Base-by-base conservation (phyloP, 2,797 vertebrate genomes). In the Lepilemur septentrionalis region DNA sequence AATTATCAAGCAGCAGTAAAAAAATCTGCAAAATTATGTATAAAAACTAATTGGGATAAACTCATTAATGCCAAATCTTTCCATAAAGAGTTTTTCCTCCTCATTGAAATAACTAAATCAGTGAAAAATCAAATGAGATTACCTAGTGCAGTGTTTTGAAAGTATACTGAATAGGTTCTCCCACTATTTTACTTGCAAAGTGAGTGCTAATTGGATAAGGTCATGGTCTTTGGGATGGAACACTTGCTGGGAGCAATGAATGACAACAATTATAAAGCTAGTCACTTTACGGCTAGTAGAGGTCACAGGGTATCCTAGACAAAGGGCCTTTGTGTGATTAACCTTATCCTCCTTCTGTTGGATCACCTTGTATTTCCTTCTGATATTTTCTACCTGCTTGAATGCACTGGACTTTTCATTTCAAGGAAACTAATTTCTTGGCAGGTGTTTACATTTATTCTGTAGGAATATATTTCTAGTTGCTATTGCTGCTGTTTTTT, bases 341-440 rank as follows among this genome's bases (percentile, higher is more conserved):
- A 70, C 23, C 65, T 95, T 91, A 70, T 82, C 93, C 10, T 76
- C 93, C 89, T 96, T 90, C 35, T 50, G 14, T 92, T 92, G 90
- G 76, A 30, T 93, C 84, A 96, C 94, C 78, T 98, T 98, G 97
- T 95, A 87, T 96, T 96, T 96, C 1, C 95, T 94, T 95, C 90
- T 96, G 87, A 57, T 91, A 76, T 96, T 91, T 98, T 97, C 81
- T 87, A 73, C n/a, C 50, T 97, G 67, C 48, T 70, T 94, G 85
- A 94, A 94, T 90, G 84, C 35, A 79, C n/a, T 79, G 88, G 81
- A 91, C 22, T 96, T 97, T 97, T 97, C 82, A 91, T 93, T 94
- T 67, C 41, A 92, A 98, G 75, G 4, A 30, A 38, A 95, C 72
- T 89, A 69, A 76, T 94, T 69, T 92, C 18, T 95, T 96, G 83